These are phyloP conservation scores for Drosophila leonis DNA, from an alignment of 2,888 invertebrate genomes.

Conservation along the genomic window DNA sequence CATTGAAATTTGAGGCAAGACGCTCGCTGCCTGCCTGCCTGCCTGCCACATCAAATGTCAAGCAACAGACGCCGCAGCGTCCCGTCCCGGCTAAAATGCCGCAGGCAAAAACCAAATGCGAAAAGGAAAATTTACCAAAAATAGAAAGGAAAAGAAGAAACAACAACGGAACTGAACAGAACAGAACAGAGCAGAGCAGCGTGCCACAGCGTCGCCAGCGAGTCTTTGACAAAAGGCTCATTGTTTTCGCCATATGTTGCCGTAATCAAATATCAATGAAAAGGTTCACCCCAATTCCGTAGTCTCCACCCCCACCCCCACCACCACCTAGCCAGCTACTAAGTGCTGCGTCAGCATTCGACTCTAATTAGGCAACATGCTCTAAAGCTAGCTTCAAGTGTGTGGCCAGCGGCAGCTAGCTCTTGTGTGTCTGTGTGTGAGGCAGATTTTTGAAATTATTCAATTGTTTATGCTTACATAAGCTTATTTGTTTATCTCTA, in stretches of 20 bases:
- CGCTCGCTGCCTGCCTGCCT: slow-evolving; percentile 7
- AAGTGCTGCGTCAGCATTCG: slow-evolving; percentile 41
- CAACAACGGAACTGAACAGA: background rate
- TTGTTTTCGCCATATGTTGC: slow-evolving; percentile 60
- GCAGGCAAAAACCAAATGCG: slow-evolving; percentile 23
- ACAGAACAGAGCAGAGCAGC: background rate
- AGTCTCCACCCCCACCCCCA: background rate
- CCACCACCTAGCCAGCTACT: slow-evolving; percentile 3
- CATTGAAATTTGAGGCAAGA: slow-evolving; percentile 71
- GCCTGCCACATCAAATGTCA: slow-evolving; percentile 67
- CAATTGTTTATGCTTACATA: slow-evolving; percentile 6
- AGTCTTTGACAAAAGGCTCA: slow-evolving; percentile 60
- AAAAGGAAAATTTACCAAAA: slow-evolving; percentile 13
- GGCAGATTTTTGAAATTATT: slow-evolving; percentile 15
- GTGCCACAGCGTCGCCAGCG: slow-evolving; percentile 9
- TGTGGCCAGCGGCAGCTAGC: slow-evolving; percentile 15
- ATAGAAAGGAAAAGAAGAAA: slow-evolving; percentile 6
- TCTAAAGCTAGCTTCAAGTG: slow-evolving; percentile 20
- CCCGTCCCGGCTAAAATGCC: slow-evolving; percentile 9
- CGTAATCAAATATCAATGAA: slow-evolving; percentile 76
- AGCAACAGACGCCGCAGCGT: slow-evolving; percentile 47
- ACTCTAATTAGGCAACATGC: slow-evolving; percentile 60
- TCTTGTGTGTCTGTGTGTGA: slow-evolving; percentile 8
- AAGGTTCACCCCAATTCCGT: slow-evolving; percentile 13
- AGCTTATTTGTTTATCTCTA: slow-evolving; percentile 7